Percentiles rank a stretch among this genome's conserved stretches.
Conservation (phyloP, 2,888 invertebrate species). For the Nemoura dubitans region DNA sequence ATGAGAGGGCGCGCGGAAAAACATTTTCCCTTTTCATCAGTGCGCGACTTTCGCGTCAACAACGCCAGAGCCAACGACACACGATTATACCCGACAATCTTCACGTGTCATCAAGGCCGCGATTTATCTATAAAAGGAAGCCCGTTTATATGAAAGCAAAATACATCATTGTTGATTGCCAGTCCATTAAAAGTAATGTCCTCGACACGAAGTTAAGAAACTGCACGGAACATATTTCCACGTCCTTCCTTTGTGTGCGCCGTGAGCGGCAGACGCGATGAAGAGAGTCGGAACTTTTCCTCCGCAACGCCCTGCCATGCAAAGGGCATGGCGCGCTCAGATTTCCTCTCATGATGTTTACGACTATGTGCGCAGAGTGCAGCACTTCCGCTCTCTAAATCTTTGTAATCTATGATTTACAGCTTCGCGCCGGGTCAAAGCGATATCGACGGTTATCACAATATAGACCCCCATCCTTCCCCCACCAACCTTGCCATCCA, state of each 20-base stretch:
- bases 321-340: background rate
- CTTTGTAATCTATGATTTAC: background rate
- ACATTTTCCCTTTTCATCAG: background rate
- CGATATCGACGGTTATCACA: background rate
- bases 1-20: background rate
- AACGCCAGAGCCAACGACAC: background rate
- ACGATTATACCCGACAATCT: background rate
- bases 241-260: background rate
- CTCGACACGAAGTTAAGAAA: background rate
- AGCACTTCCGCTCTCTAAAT: background rate
- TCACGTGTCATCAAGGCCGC: background rate
- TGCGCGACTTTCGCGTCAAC: background rate
- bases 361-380: background rate
- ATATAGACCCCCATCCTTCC: background rate
- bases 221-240: background rate
- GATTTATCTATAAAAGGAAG: background rate
- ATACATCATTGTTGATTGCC: constrained; percentile 7
- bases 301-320: background rate
- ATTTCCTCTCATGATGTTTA: background rate
- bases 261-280: background rate
- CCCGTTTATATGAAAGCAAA: background rate
- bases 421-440: background rate
- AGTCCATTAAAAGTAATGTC: constrained; percentile 5
- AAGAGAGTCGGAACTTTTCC: background rate
- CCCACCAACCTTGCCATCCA: background rate